Evolutionary conservation across 1,140 invertebrate genomes (phyloP).

Genomic region (Armadillidium nasatum): DNA sequence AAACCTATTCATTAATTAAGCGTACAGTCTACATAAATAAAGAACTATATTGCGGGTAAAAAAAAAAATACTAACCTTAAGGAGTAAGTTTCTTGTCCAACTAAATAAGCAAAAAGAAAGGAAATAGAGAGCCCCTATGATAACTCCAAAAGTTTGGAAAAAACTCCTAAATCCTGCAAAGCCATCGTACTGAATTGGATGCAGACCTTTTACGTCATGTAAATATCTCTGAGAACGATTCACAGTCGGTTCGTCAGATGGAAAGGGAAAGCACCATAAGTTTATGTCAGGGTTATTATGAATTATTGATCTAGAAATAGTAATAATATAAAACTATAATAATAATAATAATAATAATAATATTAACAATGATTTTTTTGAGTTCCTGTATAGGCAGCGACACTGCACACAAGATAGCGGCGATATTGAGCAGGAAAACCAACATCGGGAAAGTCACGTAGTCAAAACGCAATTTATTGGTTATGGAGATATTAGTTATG

Average conservation of each 20-base stretch:
- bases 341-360: too few relatives aligned
- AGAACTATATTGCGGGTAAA: too few relatives aligned
- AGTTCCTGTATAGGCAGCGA: too few relatives aligned
- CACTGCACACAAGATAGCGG: too few relatives aligned
- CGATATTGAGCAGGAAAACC: too few relatives aligned
- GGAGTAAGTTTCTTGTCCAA: slow-evolving; percentile 37
- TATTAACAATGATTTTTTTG: too few relatives aligned
- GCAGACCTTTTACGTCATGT: slow-evolving; percentile 26
- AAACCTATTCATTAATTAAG: too few relatives aligned
- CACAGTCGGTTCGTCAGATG: slow-evolving; percentile 26
- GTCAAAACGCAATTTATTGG: too few relatives aligned
- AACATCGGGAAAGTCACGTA: too few relatives aligned
- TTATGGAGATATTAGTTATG: too few relatives aligned
- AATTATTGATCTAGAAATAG: background rate
- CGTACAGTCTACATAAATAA: too few relatives aligned
- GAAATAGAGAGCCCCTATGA: slow-evolving; percentile 36
- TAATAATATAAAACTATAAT: background rate
- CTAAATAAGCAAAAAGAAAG: slow-evolving; percentile 27
- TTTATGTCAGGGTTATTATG: background rate
- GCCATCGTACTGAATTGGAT: slow-evolving; percentile 36
- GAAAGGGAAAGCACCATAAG: background rate
- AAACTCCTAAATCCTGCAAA: slow-evolving; percentile 20
- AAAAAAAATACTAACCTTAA: slow-evolving; percentile 3
- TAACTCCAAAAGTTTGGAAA: slow-evolving; percentile 26
- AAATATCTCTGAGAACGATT: slow-evolving; percentile 38